phyloP scores from a whole-genome alignment of 2,113 vertebrate genomes.

The Urocynchramus pylzowi region DNA sequence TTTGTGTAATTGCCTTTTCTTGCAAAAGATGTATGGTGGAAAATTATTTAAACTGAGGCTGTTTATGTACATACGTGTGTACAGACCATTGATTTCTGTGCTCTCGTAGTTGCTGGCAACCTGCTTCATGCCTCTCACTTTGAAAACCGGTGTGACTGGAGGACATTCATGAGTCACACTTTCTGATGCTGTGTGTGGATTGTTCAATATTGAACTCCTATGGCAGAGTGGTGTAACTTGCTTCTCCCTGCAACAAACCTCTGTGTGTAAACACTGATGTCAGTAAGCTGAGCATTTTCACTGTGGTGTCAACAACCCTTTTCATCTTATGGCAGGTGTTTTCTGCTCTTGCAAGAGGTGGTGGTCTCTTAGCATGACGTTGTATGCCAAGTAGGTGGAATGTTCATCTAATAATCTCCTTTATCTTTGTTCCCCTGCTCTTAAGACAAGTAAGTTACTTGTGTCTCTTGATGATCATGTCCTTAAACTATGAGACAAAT shows the following conservation, averaged over 20 bases:
- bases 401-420: background rate
- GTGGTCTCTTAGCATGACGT: background rate
- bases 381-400: background rate
- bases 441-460: background rate
- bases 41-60: background rate
- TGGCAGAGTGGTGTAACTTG: background rate
- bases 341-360: background rate
- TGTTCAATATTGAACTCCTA: slow-evolving; percentile 21
- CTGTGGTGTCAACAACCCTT: background rate
- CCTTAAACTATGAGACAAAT: background rate
- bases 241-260: background rate
- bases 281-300: background rate
- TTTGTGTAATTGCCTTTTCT: background rate
- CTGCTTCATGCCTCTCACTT: background rate
- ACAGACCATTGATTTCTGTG: background rate
- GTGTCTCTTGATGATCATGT: background rate
- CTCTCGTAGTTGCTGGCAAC: background rate
- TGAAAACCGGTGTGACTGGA: slow-evolving; percentile 11
- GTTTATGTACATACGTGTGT: background rate
- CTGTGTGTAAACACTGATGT: background rate
- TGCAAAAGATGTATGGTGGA: background rate
- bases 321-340: background rate
- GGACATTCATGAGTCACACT: slow-evolving; percentile 10
- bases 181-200: background rate
- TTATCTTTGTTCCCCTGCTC: background rate